phyloP scores from a whole-genome alignment of 2,888 invertebrate species.

The Aspidiotus rigidus region DNA sequence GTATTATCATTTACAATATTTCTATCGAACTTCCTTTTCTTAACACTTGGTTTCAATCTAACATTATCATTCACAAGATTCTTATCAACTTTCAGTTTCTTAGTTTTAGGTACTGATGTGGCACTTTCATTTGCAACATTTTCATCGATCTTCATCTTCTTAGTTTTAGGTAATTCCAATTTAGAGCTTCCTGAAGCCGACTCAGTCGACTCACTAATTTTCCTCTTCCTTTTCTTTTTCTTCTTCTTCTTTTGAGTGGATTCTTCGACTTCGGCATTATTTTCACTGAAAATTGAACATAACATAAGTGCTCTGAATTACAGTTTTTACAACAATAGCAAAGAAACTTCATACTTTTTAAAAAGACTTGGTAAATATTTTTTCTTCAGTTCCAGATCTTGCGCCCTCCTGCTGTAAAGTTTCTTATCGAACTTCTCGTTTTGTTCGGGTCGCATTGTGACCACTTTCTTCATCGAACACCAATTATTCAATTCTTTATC shows the following conservation, averaged over 20 bases:
- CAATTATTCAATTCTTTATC: constrained; percentile 91
- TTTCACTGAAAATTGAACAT: constrained; percentile 15
- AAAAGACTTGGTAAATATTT: constrained; percentile 72
- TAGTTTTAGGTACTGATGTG: no score
- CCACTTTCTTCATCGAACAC: constrained; percentile 82
- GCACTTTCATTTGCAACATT: no score
- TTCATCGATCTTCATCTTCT: no score
- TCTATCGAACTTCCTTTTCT: no score
- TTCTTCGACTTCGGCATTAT: constrained; percentile 30
- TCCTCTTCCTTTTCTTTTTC: constrained; percentile 38
- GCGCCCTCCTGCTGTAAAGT: constrained; percentile 63
- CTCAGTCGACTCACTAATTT: constrained; percentile 1
- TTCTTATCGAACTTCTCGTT: constrained; percentile 71
- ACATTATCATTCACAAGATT: no score
- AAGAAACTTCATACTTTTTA: constrained; percentile 40
- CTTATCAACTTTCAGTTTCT: no score
- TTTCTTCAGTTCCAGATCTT: constrained; percentile 62
- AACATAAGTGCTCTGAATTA: constrained; percentile 31
- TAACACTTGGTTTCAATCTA: no score
- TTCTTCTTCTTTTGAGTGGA: constrained; percentile 40
- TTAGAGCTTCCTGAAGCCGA: neutral
- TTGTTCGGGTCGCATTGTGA: constrained; percentile 64
- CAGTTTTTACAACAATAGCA: constrained; percentile 17
- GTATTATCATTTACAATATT: neutral
- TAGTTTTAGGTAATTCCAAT: no score